A percentile compares a stretch with the other conserved stretches of the same genome.
Evolutionary conservation across 2,113 vertebrate genomes (phyloP).

Genomic region (Sarotherodon lohbergeri): DNA sequence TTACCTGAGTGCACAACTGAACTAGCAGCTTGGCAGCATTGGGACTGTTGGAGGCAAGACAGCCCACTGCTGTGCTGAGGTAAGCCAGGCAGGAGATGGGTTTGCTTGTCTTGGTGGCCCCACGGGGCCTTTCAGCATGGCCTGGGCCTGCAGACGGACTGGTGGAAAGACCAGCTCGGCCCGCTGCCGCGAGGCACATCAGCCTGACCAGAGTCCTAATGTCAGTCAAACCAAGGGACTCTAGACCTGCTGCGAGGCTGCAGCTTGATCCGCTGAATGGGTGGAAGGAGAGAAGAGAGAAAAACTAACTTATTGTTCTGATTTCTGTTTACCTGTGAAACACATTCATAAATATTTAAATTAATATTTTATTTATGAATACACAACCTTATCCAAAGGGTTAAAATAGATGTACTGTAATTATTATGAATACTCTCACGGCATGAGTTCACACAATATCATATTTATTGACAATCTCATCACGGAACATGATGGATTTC

Average conservation of each 20-base stretch:
- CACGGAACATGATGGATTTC: not conserved
- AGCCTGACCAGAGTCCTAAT: constrained; percentile 92
- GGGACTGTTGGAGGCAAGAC: constrained; percentile 91
- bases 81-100: constrained; percentile 97
- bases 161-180: constrained; percentile 91
- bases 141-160: constrained; percentile 66
- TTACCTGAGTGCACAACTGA: constrained; percentile 93
- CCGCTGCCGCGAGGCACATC: constrained; percentile 95
- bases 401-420: not conserved
- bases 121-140: constrained; percentile 78
- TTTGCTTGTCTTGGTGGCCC: constrained; percentile 85
- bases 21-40: constrained; percentile 93
- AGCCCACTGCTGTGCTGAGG: constrained; percentile 94
- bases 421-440: not conserved
- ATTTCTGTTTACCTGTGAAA: not conserved
- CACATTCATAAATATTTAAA: not conserved
- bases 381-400: not conserved
- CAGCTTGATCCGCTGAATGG: constrained; percentile 89
- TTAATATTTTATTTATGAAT: not conserved
- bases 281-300: not conserved
- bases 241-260: constrained; percentile 96
- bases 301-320: not conserved
- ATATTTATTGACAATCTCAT: not conserved
- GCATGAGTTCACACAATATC: not conserved
- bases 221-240: constrained; percentile 92